Conservation (phyloP, 2,888 invertebrate genomes). For the Poecilus cupreus region DNA sequence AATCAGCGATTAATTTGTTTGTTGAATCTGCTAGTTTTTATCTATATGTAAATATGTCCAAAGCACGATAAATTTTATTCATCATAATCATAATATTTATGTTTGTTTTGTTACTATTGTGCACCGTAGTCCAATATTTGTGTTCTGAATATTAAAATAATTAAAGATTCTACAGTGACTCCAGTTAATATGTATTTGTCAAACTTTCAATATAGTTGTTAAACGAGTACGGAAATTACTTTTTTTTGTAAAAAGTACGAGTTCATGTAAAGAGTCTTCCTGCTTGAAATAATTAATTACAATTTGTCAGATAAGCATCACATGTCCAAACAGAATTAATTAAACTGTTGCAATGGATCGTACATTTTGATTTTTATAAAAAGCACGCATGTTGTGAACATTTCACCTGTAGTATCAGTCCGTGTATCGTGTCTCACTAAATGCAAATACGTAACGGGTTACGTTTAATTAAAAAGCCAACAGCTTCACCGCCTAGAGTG, state of each 20-base stretch:
- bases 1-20: no score
- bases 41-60: no score
- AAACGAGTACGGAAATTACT: neutral
- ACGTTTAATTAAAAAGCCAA: constrained; percentile 46
- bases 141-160: no score
- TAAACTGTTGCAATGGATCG: neutral
- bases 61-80: no score
- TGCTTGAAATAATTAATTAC: constrained; percentile 47
- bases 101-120: no score
- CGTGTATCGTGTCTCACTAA: constrained; percentile 35
- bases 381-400: constrained; percentile 34
- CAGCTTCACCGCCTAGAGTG: constrained; percentile 9
- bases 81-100: no score
- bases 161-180: no score
- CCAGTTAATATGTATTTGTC: no score
- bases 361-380: constrained; percentile 3
- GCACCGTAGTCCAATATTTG: no score
- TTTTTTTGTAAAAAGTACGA: neutral
- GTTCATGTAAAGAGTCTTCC: neutral
- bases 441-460: constrained; percentile 55
- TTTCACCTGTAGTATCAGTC: constrained; percentile 32
- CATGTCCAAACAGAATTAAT: constrained; percentile 22
- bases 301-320: constrained; percentile 52
- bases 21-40: no score
- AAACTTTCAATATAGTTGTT: neutral